A percentile compares a stretch with the other conserved stretches of the same genome.
Evolutionary conservation across 1,140 invertebrate genomes (phyloP).

Genomic region (Pseudomyrmex gracilis): DNA sequence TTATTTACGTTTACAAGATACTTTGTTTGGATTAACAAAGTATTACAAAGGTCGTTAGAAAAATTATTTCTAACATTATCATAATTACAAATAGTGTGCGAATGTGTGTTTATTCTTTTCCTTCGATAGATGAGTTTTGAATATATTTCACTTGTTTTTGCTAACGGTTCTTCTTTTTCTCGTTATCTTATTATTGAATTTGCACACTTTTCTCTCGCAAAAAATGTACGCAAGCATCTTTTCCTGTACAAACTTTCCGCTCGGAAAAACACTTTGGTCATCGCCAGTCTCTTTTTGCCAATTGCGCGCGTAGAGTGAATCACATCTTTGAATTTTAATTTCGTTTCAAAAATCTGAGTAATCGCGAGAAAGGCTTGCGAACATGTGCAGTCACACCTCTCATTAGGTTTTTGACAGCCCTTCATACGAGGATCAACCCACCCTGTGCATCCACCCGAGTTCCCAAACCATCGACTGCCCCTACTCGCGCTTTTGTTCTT

Average conservation of each 20-base stretch:
- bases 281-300: constrained; percentile 46
- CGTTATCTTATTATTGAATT: neutral
- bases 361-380: constrained; percentile 80
- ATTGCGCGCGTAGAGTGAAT: constrained; percentile 71
- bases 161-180: neutral
- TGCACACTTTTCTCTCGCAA: neutral
- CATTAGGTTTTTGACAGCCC: constrained; percentile 86
- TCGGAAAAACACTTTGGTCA: constrained; percentile 16
- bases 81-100: neutral
- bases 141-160: neutral
- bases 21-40: neutral
- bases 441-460: constrained; percentile 82
- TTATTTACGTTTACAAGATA: constrained; percentile 1
- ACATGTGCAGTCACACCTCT: constrained; percentile 86
- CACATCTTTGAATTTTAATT: constrained; percentile 82
- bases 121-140: neutral
- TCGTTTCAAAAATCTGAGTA: constrained; percentile 79
- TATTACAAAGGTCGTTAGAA: no score
- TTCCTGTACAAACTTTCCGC: constrained; percentile 13
- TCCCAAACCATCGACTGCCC: constrained; percentile 74
- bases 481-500: constrained; percentile 83
- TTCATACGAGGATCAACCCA: constrained; percentile 84
- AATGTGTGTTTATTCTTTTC: neutral
- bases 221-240: neutral
- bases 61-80: neutral